Percentiles rank a stretch among this genome's conserved stretches.
Conservation (phyloP, 1,140 invertebrate species). For the Manduca sexta region DNA sequence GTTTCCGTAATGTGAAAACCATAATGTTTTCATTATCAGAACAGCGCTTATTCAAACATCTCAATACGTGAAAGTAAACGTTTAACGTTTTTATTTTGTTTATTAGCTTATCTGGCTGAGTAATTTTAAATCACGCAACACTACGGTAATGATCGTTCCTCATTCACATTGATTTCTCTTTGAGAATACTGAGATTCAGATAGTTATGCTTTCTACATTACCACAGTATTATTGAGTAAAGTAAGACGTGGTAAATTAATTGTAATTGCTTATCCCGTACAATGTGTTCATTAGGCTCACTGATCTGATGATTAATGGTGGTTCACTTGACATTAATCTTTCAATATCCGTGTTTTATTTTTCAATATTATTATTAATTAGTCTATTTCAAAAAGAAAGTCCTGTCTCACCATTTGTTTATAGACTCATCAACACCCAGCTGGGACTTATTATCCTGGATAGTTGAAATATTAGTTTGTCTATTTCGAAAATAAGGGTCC, state of each 20-base stretch:
- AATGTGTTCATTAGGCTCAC: conserved; percentile 5
- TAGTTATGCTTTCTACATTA: conserved; percentile 27
- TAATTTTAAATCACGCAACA: conserved; percentile 18
- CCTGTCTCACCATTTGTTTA: no score
- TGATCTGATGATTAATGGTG: conserved; percentile 1
- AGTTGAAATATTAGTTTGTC: no score
- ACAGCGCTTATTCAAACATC: no score
- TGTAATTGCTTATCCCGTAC: conserved; percentile 11
- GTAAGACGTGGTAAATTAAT: conserved; percentile 9
- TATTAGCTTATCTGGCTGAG: background rate
- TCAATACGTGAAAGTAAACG: background rate
- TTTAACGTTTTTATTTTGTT: background rate
- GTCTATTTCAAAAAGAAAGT: no score
- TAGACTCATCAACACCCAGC: no score
- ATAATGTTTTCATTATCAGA: no score
- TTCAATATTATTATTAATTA: no score
- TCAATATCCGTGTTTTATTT: no score
- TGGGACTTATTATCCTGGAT: no score
- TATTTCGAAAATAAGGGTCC: no score
- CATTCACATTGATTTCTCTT: conserved; percentile 30
- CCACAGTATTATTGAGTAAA: conserved; percentile 8
- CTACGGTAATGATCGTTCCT: conserved; percentile 13
- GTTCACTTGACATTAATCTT: background rate
- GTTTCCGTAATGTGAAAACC: no score
- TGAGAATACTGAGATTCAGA: conserved; percentile 11